A percentile compares a stretch with the other conserved stretches of the same genome.
phyloP scores from a whole-genome alignment of 2,113 vertebrate species.

The Bos indicus region DNA sequence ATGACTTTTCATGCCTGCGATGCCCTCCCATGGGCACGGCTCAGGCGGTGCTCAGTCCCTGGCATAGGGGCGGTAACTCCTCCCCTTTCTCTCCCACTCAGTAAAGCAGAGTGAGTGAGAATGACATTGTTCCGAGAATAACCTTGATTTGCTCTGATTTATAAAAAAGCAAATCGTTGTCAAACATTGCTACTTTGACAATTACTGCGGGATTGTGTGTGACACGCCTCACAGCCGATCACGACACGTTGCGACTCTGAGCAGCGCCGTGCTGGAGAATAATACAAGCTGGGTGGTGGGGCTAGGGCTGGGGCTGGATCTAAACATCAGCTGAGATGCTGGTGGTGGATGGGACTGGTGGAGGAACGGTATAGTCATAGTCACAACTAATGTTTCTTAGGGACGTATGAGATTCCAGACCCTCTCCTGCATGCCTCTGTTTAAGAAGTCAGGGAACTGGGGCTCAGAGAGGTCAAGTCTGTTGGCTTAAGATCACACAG shows the following conservation, averaged over 20 bases:
- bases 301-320: not conserved
- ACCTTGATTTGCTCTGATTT: conserved; percentile 66
- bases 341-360: not conserved
- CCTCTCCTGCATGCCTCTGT: not conserved
- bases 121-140: conserved; percentile 63
- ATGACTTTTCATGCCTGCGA: not conserved
- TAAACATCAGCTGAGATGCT: not conserved
- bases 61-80: not conserved
- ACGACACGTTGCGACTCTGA: not conserved
- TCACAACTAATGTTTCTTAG: not conserved
- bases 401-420: not conserved
- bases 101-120: conserved; percentile 40
- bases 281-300: not conserved
- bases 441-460: not conserved
- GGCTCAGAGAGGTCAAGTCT: not conserved
- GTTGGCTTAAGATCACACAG: not conserved
- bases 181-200: conserved; percentile 59
- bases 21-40: not conserved
- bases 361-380: not conserved
- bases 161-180: conserved; percentile 64
- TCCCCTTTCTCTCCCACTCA: conserved; percentile 39
- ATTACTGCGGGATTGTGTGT: conserved; percentile 25
- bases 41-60: not conserved
- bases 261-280: not conserved
- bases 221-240: conserved; percentile 30